Evolutionary conservation across 2,113 vertebrate species (phyloP), one percentile per base, ranked within the genome.

Genomic region (Rattus rattus): DNA sequence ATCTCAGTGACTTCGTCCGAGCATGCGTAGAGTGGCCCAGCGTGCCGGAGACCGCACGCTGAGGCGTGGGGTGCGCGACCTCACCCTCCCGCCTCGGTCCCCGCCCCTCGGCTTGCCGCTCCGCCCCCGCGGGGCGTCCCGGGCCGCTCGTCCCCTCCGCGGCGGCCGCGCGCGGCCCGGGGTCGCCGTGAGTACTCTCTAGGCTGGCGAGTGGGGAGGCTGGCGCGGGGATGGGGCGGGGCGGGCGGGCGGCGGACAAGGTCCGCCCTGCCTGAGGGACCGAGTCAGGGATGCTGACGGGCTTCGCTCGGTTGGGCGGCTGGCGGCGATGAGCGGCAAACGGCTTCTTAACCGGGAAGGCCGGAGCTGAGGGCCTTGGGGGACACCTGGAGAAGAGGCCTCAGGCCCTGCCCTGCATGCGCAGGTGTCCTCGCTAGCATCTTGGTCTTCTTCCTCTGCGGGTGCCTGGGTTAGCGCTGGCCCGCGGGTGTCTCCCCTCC

Each of bases 1-100:
- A 98, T 97, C 59, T 4, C 63, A 92, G 96, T 24, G 90, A 92
- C 83, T 70, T 93, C 92, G 61, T 75, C 97, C 98, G 99, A 98
- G 99, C 99, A 98, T 99, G 99, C 99, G 98, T 98, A 98, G 97
- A 98, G 96, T 85, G 67, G 93, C 97, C 96, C 97, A 98, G 99
- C 99, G 91, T 90, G 92, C 72, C 94, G 79, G 90, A 92, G 98
- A 97, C 96, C 96, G 96, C 80, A 67, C 85, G 93, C 47, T 94
- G 52, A 93, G 96, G 97, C 94, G 95, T 90, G 88, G 49, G 95
- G 90, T 49, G 92, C 89, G 96, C 96, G 97, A 95, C 97, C 96
- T 98, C 96, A 90, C 95, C 97, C 75, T 86, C 94, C 91, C 61
- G 92, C 91, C 94, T 95, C 86, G 92, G 95, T 92, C 97, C 95